Evolutionary conservation across 2,797 vertebrate species (phyloP).

Genomic region (Microhierax caerulescens): DNA sequence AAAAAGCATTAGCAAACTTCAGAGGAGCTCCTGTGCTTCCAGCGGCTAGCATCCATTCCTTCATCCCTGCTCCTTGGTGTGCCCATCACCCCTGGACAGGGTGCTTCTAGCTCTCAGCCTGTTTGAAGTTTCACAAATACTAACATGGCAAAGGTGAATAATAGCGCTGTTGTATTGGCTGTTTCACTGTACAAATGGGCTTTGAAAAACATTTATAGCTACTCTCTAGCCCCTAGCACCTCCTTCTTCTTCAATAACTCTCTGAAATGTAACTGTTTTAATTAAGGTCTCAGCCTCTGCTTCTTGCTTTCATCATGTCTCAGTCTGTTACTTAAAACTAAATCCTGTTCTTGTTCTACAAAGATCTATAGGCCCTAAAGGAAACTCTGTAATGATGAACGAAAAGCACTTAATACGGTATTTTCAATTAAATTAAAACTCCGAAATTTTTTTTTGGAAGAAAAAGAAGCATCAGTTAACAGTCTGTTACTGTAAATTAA

Average conservation of each 20-base stretch:
- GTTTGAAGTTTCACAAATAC: conserved; percentile 2
- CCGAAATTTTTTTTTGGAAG: conserved; percentile 36
- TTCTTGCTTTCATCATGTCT: conserved; percentile 44
- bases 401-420: not conserved
- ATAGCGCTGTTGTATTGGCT: not conserved
- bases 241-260: conserved; percentile 44
- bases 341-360: conserved; percentile 41
- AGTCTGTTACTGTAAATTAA: not conserved
- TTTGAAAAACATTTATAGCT: conserved; percentile 35
- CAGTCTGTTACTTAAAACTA: not conserved
- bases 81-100: not conserved
- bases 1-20: not conserved
- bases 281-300: conserved; percentile 55
- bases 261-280: conserved; percentile 54
- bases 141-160: not conserved
- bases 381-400: conserved; percentile 7
- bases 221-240: conserved; percentile 30
- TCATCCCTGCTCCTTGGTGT: not conserved
- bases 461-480: not conserved
- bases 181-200: not conserved
- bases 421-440: conserved; percentile 36
- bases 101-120: not conserved
- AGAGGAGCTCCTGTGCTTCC: not conserved
- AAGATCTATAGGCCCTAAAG: conserved; percentile 20
- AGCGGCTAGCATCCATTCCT: not conserved